Percentiles rank a stretch among this genome's conserved stretches.
Conservation (phyloP, 2,113 vertebrate species). For the Pantherophis guttatus region DNA sequence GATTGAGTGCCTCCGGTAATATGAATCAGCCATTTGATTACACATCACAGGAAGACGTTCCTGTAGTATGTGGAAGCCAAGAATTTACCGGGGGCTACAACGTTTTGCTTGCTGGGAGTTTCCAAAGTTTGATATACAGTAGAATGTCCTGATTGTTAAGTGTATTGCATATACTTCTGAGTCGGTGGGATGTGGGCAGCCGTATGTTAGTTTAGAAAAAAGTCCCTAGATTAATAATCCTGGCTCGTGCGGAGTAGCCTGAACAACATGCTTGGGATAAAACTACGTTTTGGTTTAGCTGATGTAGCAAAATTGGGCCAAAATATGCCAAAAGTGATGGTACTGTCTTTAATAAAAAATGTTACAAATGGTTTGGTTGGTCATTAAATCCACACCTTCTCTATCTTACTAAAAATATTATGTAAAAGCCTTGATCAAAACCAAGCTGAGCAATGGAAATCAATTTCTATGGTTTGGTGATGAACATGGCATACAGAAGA, state of each 20-base stretch:
- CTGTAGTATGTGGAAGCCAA: not conserved
- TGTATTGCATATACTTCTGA: not conserved
- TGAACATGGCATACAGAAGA: not conserved
- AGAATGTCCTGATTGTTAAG: not conserved
- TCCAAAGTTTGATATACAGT: not conserved
- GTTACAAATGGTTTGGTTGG: not conserved
- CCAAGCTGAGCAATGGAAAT: not conserved
- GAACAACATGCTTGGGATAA: not conserved
- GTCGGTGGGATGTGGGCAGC: not conserved
- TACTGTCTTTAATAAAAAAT: not conserved
- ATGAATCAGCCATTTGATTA: not conserved
- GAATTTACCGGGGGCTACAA: not conserved
- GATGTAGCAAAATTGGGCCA: not conserved
- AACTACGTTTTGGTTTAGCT: not conserved
- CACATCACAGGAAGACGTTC: constrained; percentile 9
- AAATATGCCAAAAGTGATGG: not conserved
- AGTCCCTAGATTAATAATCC: not conserved
- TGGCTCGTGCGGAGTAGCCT: not conserved
- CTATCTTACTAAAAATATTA: not conserved
- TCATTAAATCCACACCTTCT: not conserved
- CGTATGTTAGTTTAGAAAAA: not conserved
- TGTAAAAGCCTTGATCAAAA: not conserved
- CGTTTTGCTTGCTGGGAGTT: not conserved
- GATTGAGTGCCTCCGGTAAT: not conserved
- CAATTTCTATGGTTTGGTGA: not conserved